These are phyloP conservation scores for Passer domesticus DNA, from an alignment of 2,113 vertebrate species.

Conservation along the genomic window DNA sequence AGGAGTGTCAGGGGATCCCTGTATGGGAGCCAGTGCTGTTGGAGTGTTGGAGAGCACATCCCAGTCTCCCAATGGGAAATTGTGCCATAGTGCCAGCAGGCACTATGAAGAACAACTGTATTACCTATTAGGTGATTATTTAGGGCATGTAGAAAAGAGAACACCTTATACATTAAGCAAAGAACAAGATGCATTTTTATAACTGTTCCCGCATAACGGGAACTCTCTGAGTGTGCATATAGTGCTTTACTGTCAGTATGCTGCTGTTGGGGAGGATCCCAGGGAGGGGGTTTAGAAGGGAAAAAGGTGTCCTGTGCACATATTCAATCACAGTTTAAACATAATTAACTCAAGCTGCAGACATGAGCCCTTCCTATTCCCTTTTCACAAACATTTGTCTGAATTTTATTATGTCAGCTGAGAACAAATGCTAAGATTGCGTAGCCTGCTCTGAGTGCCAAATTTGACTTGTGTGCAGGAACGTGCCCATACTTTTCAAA, in stretches of 20 bases:
- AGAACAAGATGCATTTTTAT: slow-evolving; percentile 1
- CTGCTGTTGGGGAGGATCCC: not conserved
- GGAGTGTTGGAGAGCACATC: not conserved
- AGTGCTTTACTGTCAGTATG: not conserved
- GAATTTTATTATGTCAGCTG: not conserved
- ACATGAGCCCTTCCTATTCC: not conserved
- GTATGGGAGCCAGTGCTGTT: not conserved
- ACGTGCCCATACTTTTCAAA: not conserved
- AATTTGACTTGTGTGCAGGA: not conserved
- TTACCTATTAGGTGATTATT: slow-evolving; percentile 6
- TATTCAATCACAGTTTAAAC: not conserved
- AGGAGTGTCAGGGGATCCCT: not conserved
- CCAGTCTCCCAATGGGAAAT: not conserved
- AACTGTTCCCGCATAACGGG: not conserved
- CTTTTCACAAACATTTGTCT: not conserved
- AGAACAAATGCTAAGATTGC: not conserved
- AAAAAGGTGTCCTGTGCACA: not conserved
- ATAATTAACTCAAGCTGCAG: not conserved
- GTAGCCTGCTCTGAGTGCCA: not conserved
- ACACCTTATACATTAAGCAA: not conserved
- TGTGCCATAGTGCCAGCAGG: not conserved
- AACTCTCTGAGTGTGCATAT: not conserved
- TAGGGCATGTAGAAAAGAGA: not conserved
- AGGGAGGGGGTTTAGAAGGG: not conserved
- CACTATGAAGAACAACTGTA: not conserved